phyloP scores from a whole-genome alignment of 2,113 vertebrate species.

The Leptobrachium leishanense region DNA sequence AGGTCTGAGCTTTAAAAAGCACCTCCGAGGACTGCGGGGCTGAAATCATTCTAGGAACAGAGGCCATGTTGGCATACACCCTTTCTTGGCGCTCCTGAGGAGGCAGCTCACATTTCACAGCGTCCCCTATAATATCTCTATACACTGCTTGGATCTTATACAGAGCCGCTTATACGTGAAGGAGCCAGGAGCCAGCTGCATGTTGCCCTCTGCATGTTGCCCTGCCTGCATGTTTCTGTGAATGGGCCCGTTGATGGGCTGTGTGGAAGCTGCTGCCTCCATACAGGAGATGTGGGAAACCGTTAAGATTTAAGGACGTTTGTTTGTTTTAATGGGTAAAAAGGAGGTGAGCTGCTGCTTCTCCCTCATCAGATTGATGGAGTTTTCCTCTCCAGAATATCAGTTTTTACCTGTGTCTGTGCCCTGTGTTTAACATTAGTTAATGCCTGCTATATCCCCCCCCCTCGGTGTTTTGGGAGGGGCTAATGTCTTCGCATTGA shows the following conservation, averaged over 20 bases:
- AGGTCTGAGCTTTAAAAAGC: not conserved
- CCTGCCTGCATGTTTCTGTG: not conserved
- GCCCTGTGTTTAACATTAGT: too few species aligned
- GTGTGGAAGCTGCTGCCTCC: not conserved
- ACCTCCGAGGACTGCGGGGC: slow-evolving; percentile 45
- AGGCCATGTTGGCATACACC: slow-evolving; percentile 2
- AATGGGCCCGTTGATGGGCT: not conserved
- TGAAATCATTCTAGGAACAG: slow-evolving; percentile 47
- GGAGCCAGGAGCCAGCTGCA: too few species aligned
- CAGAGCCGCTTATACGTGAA: too few species aligned
- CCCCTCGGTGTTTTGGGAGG: too few species aligned
- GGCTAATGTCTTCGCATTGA: too few species aligned
- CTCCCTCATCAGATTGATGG: not conserved
- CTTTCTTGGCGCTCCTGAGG: slow-evolving; percentile 12
- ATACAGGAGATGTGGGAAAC: not conserved
- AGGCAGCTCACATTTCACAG: not conserved
- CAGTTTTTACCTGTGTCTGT: too few species aligned
- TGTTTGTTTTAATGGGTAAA: too few species aligned
- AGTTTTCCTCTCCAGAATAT: not conserved
- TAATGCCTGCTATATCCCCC: too few species aligned
- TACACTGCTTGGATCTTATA: too few species aligned
- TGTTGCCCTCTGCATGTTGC: too few species aligned
- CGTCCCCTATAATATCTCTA: too few species aligned
- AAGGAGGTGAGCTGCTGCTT: not conserved
- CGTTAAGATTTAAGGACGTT: not conserved